These are phyloP conservation scores for Limenitis camilla DNA, from an alignment of 2,888 invertebrate genomes.

Conservation along the genomic window DNA sequence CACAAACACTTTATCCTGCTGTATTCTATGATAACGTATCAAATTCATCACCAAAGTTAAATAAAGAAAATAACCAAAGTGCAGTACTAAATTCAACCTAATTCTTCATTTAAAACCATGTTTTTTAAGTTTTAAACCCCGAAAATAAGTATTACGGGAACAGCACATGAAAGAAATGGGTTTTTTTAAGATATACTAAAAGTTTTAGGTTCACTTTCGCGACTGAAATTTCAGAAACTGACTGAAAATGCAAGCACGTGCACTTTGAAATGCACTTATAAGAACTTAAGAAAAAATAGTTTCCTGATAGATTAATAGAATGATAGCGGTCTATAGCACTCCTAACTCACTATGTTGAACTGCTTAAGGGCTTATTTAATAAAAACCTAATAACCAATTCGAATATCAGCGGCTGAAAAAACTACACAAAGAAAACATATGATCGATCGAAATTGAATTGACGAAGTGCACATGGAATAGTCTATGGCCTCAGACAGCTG, in stretches of 20 bases:
- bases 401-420: slow-evolving; percentile 72
- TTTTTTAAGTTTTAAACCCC: slow-evolving; percentile 10
- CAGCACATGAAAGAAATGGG: neutral
- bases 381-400: slow-evolving; percentile 61
- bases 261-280: slow-evolving; percentile 56
- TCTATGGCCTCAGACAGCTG: slow-evolving; percentile 44
- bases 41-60: slow-evolving; percentile 40
- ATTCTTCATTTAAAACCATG: slow-evolving; percentile 35
- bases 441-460: slow-evolving; percentile 68
- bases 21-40: slow-evolving; percentile 35
- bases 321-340: slow-evolving; percentile 7
- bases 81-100: slow-evolving; percentile 41
- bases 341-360: slow-evolving; percentile 24
- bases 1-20: slow-evolving; percentile 60
- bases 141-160: slow-evolving; percentile 23
- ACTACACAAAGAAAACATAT: slow-evolving; percentile 75
- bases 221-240: slow-evolving; percentile 50
- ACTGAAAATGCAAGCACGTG: slow-evolving; percentile 71
- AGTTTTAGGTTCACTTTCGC: slow-evolving; percentile 25
- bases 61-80: slow-evolving; percentile 50
- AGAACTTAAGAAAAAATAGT: slow-evolving; percentile 30
- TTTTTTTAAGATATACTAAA: slow-evolving; percentile 5
- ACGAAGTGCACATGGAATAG: slow-evolving; percentile 70
- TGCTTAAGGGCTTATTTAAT: slow-evolving; percentile 29
- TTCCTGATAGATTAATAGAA: slow-evolving; percentile 1